These are phyloP conservation scores for Scophthalmus maximus DNA, from an alignment of 2,113 vertebrate species.

Conservation along the genomic window DNA sequence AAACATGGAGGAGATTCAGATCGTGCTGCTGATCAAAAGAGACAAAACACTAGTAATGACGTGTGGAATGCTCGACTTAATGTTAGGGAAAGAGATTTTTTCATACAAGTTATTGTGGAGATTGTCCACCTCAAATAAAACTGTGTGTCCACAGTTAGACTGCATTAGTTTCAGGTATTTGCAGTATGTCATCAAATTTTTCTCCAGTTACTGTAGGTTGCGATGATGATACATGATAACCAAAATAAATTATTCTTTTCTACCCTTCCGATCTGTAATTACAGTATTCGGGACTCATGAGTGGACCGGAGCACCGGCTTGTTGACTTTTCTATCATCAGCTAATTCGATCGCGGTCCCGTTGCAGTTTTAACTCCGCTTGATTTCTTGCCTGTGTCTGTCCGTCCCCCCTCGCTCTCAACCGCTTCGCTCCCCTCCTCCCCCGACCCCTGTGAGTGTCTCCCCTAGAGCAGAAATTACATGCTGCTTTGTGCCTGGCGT, in stretches of 20 bases:
- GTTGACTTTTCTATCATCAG: conserved; percentile 49
- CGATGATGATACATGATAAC: background rate
- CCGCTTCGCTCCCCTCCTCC: conserved; percentile 7
- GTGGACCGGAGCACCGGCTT: conserved; percentile 25
- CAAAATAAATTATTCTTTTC: background rate
- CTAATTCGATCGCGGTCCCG: conserved; percentile 56
- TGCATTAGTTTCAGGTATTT: too few species aligned
- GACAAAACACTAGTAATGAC: too few species aligned
- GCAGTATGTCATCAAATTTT: too few species aligned
- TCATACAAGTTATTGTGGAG: too few species aligned
- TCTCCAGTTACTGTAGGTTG: background rate
- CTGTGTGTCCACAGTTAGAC: too few species aligned
- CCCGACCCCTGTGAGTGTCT: conserved; percentile 61
- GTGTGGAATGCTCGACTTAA: too few species aligned
- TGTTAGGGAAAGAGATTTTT: too few species aligned
- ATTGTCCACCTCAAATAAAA: too few species aligned
- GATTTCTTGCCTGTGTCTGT: conserved; percentile 42
- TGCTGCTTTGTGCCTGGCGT: conserved; percentile 75
- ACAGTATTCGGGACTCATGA: conserved; percentile 1
- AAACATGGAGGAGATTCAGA: too few species aligned
- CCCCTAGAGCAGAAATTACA: conserved; percentile 77
- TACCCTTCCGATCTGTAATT: background rate
- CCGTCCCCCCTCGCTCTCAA: conserved; percentile 25
- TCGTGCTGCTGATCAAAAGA: too few species aligned
- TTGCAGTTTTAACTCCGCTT: conserved; percentile 61